Conservation (phyloP, 2,113 vertebrate species). For the Chloropsis hardwickii region DNA sequence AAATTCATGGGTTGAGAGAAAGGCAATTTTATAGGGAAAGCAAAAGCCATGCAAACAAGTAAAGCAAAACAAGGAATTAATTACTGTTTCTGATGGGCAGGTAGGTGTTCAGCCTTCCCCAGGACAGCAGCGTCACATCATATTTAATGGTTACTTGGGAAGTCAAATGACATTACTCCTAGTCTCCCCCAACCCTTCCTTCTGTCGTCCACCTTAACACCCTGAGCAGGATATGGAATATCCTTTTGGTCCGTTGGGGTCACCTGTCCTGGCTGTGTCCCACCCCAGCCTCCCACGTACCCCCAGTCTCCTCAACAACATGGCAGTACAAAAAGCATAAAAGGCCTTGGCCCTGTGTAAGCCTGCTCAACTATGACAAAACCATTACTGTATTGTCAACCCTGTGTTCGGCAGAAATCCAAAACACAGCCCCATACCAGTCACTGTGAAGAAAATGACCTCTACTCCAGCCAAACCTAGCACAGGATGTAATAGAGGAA, state of each 20-base stretch:
- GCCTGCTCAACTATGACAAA: not conserved
- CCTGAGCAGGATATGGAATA: not conserved
- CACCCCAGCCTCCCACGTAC: rapidly evolving
- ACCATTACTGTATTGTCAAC: not conserved
- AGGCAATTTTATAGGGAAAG: not conserved
- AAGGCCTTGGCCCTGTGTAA: not conserved
- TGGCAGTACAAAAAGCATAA: not conserved
- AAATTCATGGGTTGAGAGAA: not conserved
- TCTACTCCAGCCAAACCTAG: not conserved
- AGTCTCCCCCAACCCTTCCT: not conserved
- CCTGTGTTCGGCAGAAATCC: not conserved
- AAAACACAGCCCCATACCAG: not conserved
- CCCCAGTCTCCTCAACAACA: not conserved
- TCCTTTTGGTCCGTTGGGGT: not conserved
- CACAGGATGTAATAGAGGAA: not conserved
- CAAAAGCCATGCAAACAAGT: not conserved
- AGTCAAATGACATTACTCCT: not conserved
- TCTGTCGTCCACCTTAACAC: not conserved
- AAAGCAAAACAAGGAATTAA: not conserved
- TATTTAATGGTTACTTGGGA: not conserved
- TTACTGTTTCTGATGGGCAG: not conserved
- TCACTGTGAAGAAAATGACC: not conserved
- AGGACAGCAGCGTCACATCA: not conserved
- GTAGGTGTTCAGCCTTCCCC: not conserved
- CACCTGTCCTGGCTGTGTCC: not conserved